phyloP scores from a whole-genome alignment of 2,888 invertebrate genomes.

The Lochmaea crataegi region DNA sequence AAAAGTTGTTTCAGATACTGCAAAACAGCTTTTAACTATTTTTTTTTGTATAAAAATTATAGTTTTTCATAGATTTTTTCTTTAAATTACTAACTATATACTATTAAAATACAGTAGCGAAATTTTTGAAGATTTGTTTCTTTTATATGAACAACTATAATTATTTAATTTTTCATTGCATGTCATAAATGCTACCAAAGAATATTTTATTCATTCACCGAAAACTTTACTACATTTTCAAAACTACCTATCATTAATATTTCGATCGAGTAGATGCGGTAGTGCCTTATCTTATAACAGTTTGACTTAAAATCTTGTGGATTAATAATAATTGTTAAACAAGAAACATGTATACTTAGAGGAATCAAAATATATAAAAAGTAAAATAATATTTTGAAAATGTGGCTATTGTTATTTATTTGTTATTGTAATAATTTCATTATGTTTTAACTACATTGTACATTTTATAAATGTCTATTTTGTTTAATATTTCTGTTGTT shows the following conservation, averaged over 20 bases:
- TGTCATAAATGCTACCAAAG: constrained; percentile 46
- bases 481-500: constrained; percentile 9
- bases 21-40: background rate
- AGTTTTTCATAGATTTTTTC: constrained; percentile 12
- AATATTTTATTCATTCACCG: constrained; percentile 21
- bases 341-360: too few species aligned
- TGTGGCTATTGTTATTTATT: background rate
- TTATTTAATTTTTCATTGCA: constrained; percentile 18
- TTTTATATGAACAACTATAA: constrained; percentile 20
- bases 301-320: too few species aligned
- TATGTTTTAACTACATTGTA: background rate
- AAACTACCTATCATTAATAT: background rate
- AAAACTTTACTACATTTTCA: background rate
- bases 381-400: background rate
- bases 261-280: background rate
- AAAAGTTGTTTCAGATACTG: background rate
- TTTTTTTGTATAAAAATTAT: background rate
- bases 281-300: too few species aligned
- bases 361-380: too few species aligned
- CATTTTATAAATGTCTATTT: constrained; percentile 10
- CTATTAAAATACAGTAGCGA: too few species aligned
- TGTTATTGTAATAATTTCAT: constrained; percentile 8
- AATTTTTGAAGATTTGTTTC: background rate
- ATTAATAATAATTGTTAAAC: too few species aligned
- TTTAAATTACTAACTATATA: too few species aligned